Evolutionary conservation across 2,113 vertebrate genomes (phyloP).

Genomic region (Brachyhypopomus occidentalis): DNA sequence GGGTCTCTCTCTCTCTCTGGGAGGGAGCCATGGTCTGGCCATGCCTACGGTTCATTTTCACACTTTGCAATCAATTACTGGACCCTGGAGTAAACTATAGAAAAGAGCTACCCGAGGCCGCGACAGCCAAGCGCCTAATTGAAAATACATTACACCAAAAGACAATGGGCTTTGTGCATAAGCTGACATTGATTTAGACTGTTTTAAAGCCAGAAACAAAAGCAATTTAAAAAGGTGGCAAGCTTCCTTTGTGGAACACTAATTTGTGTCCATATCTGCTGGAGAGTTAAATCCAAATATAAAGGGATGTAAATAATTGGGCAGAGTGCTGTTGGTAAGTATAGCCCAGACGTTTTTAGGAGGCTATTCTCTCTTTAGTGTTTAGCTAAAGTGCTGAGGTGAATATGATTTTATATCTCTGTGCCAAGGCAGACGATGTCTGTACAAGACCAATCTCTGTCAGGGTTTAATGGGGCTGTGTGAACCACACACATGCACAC

Average conservation of each 20-base stretch:
- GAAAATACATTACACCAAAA: slow-evolving; percentile 70
- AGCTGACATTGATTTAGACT: slow-evolving; percentile 69
- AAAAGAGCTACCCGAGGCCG: slow-evolving; percentile 57
- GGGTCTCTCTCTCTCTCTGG: slow-evolving; percentile 48
- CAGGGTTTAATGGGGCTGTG: slow-evolving; percentile 68
- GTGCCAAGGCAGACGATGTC: slow-evolving; percentile 67
- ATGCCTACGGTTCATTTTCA: slow-evolving; percentile 68
- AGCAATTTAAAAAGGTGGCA: slow-evolving; percentile 74
- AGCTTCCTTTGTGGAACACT: slow-evolving; percentile 67
- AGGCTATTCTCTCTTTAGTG: slow-evolving; percentile 63
- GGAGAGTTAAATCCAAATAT: slow-evolving; percentile 68
- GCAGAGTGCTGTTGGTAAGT: slow-evolving; percentile 65
- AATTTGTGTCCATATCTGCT: slow-evolving; percentile 70
- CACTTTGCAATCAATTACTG: slow-evolving; percentile 72
- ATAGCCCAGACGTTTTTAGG: slow-evolving; percentile 62
- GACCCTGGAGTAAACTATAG: slow-evolving; percentile 59
- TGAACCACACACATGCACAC: slow-evolving; percentile 45
- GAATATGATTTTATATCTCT: slow-evolving; percentile 74
- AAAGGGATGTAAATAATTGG: slow-evolving; percentile 73
- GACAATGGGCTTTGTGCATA: slow-evolving; percentile 73
- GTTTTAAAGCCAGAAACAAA: slow-evolving; percentile 68
- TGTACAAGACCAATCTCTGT: slow-evolving; percentile 71
- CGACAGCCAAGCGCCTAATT: slow-evolving; percentile 67
- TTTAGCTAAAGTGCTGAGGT: slow-evolving; percentile 67
- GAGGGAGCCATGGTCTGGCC: slow-evolving; percentile 47